Evolutionary conservation across 2,797 vertebrate genomes (phyloP), one percentile per base, ranked within the genome.

Genomic region (Poeciliopsis turneri): DNA sequence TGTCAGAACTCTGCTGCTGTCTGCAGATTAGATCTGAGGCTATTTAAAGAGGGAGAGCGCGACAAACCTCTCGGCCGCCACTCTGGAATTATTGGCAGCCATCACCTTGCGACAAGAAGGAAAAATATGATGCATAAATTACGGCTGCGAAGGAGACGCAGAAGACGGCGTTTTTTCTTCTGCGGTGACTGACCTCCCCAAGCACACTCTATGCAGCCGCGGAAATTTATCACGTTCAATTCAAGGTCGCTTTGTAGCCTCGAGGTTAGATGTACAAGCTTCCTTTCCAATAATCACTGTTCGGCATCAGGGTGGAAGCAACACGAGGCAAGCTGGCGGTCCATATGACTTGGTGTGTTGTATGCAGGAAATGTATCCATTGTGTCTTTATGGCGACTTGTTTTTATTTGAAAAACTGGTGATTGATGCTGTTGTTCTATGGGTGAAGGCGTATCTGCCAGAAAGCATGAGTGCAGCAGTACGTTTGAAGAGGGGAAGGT

Each of bases 1-100:
- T 95, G 94, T 96, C 95, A 95, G 93, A 94, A 95, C 92, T 94
- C 87, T 94, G 88, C 92, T 94, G 94, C 92, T 95, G 94, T 95
- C 94, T 93, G 93, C 93, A 95, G 94, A 95, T 95, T 95, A 94
- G 90, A 95, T 95, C 93, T 93, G 86, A 85, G 90, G 93, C 93
- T 94, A 95, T 95, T 95, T 95, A 94, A 92, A 92, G 92, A 94
- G 89, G 86, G 88, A 90, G 82, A 81, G 87, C 87, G 84, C 55
- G 72, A 81, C 89, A 85, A 81, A 77, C 77, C 84, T 76, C 80
- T 85, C 74, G 16, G 88, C 75, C n/a, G 57, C 87, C 78, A 88
- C 78, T 80, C 76, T 88, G 86, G 88, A 91, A 87, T 94, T 90
- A 94, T 85, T 87, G 86, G 88, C 82, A 82, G 78, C 79, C 81